Evolutionary conservation across 1,140 invertebrate species (phyloP), one percentile per base, ranked within the genome.

Genomic region (Lordiphosa collinella): DNA sequence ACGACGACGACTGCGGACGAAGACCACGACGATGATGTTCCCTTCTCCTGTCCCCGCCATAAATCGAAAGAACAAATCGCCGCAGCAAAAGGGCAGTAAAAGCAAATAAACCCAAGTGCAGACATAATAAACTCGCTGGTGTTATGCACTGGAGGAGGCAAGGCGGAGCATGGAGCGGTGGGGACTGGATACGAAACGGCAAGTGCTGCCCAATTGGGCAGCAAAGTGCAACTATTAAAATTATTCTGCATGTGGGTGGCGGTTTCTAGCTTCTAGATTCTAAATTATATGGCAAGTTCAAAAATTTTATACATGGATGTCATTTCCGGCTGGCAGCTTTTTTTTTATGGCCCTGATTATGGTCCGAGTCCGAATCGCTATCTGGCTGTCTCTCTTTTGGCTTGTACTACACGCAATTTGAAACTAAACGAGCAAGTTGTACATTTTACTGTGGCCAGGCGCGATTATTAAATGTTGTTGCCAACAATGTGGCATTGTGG

Each of bases 21-120:
- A 43, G 40, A n/a, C 40, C 13, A 54, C 35, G 63, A 68, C 56
- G 65, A 72, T 60, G 61, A n/a, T n/a, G n/a, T 38, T 48, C 35
- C 12, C 50, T 31, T 16, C 16, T 35, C 13, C 3, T 16, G 64
- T 60, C 51, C 40, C 54, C 49, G 53, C 62, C 72, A 84, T 84
- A 84, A 84, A 84, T 84, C 78, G 78, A 84, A 84, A 84, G 78
- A 84, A 84, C 78, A 84, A 84, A 84, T 84, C 78, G 78, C 72
- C 68, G 78, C 78, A 75, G 78, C 76, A 76, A 82, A 18, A 72
- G 65, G 78, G 71, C 78, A 84, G 76, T 84, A 82, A 82, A 84
- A 84, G 68, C 72, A 84, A 84, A 84, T 84, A 84, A 84, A 84
- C 78, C 72, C 78, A 84, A 84, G 78, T 78, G 72, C 72, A 84